Conservation (phyloP, 2,797 vertebrate species). For the Echiichthys vipera region DNA sequence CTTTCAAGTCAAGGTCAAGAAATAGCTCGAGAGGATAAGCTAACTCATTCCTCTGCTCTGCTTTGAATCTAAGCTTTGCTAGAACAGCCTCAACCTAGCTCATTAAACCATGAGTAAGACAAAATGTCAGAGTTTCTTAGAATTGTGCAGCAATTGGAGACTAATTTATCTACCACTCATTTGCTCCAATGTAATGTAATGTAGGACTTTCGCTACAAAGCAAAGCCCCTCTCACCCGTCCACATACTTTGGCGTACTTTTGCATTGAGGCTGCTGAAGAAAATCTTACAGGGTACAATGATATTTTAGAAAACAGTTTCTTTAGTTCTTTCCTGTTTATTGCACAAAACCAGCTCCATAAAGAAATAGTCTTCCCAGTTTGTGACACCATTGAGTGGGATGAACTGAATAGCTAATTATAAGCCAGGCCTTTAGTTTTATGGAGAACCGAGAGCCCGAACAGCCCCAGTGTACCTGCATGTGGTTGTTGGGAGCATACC, state of each 20-base stretch:
- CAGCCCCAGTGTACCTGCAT: background rate
- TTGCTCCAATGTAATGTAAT: background rate
- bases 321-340: background rate
- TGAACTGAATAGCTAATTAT: background rate
- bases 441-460: too few species aligned
- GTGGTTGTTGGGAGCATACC: background rate
- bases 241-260: background rate
- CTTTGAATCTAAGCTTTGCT: background rate
- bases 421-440: background rate
- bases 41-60: background rate
- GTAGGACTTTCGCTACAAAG: background rate
- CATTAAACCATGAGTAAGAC: background rate
- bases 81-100: background rate
- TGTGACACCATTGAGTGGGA: background rate
- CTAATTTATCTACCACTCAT: background rate
- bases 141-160: background rate
- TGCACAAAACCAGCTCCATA: background rate
- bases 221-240: background rate
- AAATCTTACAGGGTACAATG: background rate
- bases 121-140: background rate
- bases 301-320: background rate
- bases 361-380: background rate
- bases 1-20: background rate
- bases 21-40: background rate
- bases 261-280: background rate